Base-by-base conservation (phyloP, 2,888 invertebrate genomes). In the Scelioninae gen. 2 region DNA sequence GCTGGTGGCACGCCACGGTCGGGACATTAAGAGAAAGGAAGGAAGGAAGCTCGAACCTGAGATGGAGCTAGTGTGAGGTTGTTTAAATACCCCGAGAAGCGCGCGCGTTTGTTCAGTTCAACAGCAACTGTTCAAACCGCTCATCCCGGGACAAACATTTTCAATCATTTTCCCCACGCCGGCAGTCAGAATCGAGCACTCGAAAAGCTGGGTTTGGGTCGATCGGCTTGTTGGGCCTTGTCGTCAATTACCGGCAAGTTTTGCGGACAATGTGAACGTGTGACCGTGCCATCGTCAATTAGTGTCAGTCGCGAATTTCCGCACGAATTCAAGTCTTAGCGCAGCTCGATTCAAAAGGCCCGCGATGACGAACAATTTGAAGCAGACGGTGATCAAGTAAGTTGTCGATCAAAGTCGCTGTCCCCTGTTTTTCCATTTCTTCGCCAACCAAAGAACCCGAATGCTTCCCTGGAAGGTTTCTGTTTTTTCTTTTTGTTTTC, bases 351-450 rank as follows among this genome's bases (percentile, higher is more conserved):
- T 16, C 22, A 37, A 58, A 28, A 50, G 18, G 48, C 50, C 37
- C 72, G 77, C 50, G 70, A 88, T 88, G 88, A 88, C 88, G 64
- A 88, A 87, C 78, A 87, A 87, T 75, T 88, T 88, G 83, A 88
- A 88, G 81, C 88, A 88, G 76, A 88, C 88, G 15, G 88, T 88
- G 69, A 88, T 88, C 80, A 88, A 88, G 88, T 88, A 86, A 88
- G 88, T 87, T 75, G n/a, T n/a, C n/a, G n/a, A n/a, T 65, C 64
- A 48, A 33, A 53, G n/a, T 31, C n/a, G 25, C 3, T 25, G 6
- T 4, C 6, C 25, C 25, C 6, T 25, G 6, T 25, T 25, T 25
- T 25, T 25, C 25, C 25, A 25, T 25, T 25, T 4, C 6, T 25
- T 25, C 3, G 25, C 25, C n/a, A n/a, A n/a, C n/a, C n/a, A n/a